phyloP scores from a whole-genome alignment of 1,140 invertebrate genomes.

The Drosophila pallidifrons region DNA sequence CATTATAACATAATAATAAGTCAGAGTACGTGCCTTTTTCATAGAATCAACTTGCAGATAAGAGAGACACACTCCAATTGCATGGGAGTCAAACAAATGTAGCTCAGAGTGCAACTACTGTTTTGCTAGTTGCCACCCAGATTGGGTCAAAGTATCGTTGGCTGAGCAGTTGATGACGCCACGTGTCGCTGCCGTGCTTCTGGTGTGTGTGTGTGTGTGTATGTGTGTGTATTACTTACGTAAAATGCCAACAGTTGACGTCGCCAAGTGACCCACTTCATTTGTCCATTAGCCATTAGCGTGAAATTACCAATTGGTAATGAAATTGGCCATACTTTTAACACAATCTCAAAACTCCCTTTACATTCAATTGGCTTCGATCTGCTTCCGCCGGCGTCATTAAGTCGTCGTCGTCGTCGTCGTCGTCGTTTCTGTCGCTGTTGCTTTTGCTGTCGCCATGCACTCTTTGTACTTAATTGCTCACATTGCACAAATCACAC shows the following conservation, averaged over 20 bases:
- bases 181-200: constrained; percentile 7
- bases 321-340: constrained; percentile 77
- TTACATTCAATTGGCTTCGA: constrained; percentile 42
- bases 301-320: constrained; percentile 70
- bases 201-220: too few species aligned
- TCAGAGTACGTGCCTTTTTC: constrained; percentile 15
- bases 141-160: not conserved
- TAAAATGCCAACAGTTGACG: constrained; percentile 8
- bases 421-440: constrained; percentile 1
- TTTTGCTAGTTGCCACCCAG: not conserved
- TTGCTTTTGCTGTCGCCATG: constrained; percentile 12
- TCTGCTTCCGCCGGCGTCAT: constrained; percentile 44
- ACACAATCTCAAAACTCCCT: constrained; percentile 24
- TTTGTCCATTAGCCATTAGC: constrained; percentile 48
- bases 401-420: constrained; percentile 15
- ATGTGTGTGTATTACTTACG: too few species aligned
- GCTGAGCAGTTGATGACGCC: constrained; percentile 15
- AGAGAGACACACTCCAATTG: not conserved
- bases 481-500: constrained; percentile 81
- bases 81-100: not conserved
- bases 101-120: too few species aligned
- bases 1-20: not conserved
- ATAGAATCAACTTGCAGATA: not conserved
- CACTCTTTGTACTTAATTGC: constrained; percentile 57
- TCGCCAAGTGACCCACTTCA: constrained; percentile 37